Conservation (phyloP, 2,888 invertebrate species). For the Tetropium fuscum region DNA sequence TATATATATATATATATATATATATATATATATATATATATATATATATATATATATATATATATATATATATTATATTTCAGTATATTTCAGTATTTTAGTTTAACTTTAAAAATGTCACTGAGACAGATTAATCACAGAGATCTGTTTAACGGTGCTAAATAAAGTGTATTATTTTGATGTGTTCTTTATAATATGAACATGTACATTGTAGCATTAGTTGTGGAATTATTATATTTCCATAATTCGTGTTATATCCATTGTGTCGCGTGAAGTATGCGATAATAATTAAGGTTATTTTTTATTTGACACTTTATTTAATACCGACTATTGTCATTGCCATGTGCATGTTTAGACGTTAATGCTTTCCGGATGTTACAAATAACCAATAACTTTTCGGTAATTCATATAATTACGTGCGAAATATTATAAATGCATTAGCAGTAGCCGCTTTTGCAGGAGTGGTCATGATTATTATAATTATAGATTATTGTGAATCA, state of each 20-base stretch:
- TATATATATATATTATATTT: too few relatives aligned
- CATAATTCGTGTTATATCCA: conserved; percentile 22
- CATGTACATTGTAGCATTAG: conserved; percentile 9
- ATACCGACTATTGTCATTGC: conserved; percentile 36
- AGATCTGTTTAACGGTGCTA: too few relatives aligned
- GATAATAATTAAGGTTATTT: conserved; percentile 31
- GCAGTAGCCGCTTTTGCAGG: too few relatives aligned
- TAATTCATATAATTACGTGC: conserved; percentile 42
- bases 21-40: too few relatives aligned
- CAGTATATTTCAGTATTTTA: neutral
- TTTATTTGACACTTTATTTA: conserved; percentile 28
- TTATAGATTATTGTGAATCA: too few relatives aligned
- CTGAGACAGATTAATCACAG: neutral
- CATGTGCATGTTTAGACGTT: conserved; percentile 32
- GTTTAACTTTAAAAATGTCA: neutral
- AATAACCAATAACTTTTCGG: conserved; percentile 38
- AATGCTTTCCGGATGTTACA: conserved; percentile 41
- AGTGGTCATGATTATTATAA: too few relatives aligned
- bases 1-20: too few relatives aligned
- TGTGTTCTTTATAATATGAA: conserved; percentile 8
- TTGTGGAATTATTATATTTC: conserved; percentile 24
- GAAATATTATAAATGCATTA: conserved; percentile 50
- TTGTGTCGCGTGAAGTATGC: conserved; percentile 24
- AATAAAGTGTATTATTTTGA: too few relatives aligned
- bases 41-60: too few relatives aligned